These are phyloP conservation scores for Pristionchus exspectatus DNA, from an alignment of 2,888 invertebrate genomes.

Conservation along the genomic window DNA sequence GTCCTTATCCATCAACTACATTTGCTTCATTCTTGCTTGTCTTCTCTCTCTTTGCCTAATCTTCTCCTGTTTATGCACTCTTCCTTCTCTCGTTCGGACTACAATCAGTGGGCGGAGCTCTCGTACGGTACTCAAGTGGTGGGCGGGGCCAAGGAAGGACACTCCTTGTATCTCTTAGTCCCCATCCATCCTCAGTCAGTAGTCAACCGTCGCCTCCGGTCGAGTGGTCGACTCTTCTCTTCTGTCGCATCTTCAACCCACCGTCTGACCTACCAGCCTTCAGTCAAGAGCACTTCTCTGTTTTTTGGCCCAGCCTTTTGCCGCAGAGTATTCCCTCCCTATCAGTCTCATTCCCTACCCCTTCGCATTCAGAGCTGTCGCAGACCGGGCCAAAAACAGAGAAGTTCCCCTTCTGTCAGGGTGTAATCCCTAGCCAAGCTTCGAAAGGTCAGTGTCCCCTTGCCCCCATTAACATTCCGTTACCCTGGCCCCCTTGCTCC, in stretches of 20 bases:
- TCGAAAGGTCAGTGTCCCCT: neutral
- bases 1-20: slow-evolving; percentile 27
- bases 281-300: too few relatives aligned
- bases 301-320: too few relatives aligned
- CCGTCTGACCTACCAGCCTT: neutral
- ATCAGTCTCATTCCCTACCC: too few relatives aligned
- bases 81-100: slow-evolving; percentile 4
- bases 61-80: slow-evolving; percentile 29
- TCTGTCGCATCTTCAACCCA: neutral
- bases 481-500: neutral
- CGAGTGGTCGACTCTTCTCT: slow-evolving; percentile 37
- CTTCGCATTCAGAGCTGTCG: too few relatives aligned
- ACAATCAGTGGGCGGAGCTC: slow-evolving; percentile 5
- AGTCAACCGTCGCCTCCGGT: neutral
- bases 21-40: slow-evolving; percentile 23
- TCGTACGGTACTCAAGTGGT: slow-evolving; percentile 36
- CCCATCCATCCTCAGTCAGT: neutral
- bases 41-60: slow-evolving; percentile 49
- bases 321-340: too few relatives aligned
- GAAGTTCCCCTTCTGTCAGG: too few relatives aligned
- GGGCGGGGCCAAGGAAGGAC: neutral
- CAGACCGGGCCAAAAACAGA: too few relatives aligned
- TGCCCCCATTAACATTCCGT: neutral
- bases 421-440: neutral
- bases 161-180: neutral